These are phyloP conservation scores for Gonioctena quinquepunctata DNA, from an alignment of 1,140 invertebrate species.

Conservation along the genomic window DNA sequence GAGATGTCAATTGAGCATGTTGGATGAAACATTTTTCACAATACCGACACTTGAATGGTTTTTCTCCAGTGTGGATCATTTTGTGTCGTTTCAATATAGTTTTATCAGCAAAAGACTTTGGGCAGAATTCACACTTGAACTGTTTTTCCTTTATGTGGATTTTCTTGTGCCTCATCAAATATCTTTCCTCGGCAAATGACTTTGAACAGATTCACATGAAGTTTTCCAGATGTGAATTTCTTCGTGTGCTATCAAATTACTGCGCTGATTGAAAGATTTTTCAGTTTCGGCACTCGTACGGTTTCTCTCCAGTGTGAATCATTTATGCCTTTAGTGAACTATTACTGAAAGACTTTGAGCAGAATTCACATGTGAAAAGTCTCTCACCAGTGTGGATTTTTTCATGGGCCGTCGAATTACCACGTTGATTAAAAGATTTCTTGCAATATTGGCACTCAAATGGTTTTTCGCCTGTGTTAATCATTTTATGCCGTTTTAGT, in stretches of 20 bases:
- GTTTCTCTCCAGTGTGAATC: not conserved
- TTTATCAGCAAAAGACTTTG: not conserved
- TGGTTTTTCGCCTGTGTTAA: constrained; percentile 77
- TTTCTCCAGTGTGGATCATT: not conserved
- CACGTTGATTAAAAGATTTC: constrained; percentile 66
- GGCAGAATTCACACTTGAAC: not conserved
- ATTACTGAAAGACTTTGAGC: constrained; percentile 72
- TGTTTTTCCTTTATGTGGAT: not conserved
- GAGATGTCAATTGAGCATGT: not conserved
- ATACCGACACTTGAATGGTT: not conserved
- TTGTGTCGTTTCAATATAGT: not conserved
- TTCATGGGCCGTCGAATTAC: constrained; percentile 57
- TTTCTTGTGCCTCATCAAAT: not conserved
- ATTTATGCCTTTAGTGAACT: constrained; percentile 34
- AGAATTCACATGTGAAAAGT: constrained; percentile 75
- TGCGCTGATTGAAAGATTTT: constrained; percentile 44
- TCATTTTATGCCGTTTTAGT: constrained; percentile 69
- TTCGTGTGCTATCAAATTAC: constrained; percentile 23
- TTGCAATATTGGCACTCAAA: constrained; percentile 75
- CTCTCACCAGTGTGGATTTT: constrained; percentile 73
- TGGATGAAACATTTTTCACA: not conserved
- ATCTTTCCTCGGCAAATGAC: not conserved
- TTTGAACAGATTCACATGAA: constrained; percentile 56
- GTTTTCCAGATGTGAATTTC: constrained; percentile 64
- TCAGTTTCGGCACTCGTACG: constrained; percentile 10